Evolutionary conservation across 2,797 vertebrate genomes (phyloP).

Genomic region (Mormyrops attenuatus): DNA sequence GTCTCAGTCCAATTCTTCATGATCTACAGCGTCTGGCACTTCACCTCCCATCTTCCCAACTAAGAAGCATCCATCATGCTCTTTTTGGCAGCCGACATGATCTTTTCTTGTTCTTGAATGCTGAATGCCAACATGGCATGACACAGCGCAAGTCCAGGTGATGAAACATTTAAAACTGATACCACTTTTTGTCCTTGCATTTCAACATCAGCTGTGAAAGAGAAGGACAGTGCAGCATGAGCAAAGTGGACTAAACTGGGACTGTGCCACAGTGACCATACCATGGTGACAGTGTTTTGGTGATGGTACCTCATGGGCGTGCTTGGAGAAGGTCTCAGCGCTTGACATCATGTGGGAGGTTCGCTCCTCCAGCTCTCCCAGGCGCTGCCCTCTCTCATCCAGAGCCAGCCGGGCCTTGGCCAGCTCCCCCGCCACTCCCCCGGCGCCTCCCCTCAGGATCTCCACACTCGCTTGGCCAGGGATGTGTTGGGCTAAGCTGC

Average conservation of each 20-base stretch:
- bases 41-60: conserved; percentile 31
- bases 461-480: conserved; percentile 83
- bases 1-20: conserved; percentile 25
- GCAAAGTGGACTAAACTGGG: neutral
- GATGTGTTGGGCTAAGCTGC: conserved; percentile 92
- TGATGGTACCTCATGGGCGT: conserved; percentile 68
- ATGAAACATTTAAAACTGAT: conserved; percentile 79
- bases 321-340: conserved; percentile 90
- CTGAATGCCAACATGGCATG: conserved; percentile 44
- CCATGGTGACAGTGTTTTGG: too few species aligned
- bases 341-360: conserved; percentile 94
- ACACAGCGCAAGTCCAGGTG: conserved; percentile 35
- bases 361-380: conserved; percentile 91
- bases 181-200: conserved; percentile 99
- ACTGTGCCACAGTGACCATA: neutral
- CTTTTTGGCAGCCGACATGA: neutral
- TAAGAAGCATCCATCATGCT: conserved; percentile 28
- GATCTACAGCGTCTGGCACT: conserved; percentile 33
- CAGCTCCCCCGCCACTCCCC: conserved; percentile 83
- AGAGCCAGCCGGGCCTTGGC: conserved; percentile 84
- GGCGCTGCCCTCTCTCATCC: conserved; percentile 88
- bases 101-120: conserved; percentile 39
- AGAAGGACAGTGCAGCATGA: conserved; percentile 24
- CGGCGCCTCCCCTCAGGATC: conserved; percentile 81
- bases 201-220: conserved; percentile 89